A percentile compares a stretch with the other conserved stretches of the same genome.
Conservation (phyloP, 2,113 vertebrate genomes). For the Uropsilus gracilis region DNA sequence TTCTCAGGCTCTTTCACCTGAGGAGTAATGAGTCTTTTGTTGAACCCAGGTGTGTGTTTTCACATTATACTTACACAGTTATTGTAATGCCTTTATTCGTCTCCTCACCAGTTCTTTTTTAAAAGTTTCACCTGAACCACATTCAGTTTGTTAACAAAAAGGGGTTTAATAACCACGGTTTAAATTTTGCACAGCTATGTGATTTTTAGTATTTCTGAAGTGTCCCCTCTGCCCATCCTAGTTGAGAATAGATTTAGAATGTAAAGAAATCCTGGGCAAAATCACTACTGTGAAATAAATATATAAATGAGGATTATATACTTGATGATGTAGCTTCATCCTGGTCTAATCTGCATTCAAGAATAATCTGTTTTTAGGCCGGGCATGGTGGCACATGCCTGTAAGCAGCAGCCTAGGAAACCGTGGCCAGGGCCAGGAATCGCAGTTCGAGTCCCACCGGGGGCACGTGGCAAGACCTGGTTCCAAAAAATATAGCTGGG, state of each 20-base stretch:
- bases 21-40: accelerated
- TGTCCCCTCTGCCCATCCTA: not conserved
- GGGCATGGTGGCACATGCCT: too few relatives aligned
- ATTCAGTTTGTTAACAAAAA: not conserved
- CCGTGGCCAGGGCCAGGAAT: too few relatives aligned
- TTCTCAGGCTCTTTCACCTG: not conserved
- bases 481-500: too few relatives aligned
- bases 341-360: not conserved
- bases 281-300: not conserved
- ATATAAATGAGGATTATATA: not conserved
- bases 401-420: too few relatives aligned
- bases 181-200: constrained; percentile 25
- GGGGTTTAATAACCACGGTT: not conserved
- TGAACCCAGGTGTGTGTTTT: accelerated
- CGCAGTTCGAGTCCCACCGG: too few relatives aligned
- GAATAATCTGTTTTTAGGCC: not conserved
- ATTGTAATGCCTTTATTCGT: accelerated
- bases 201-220: not conserved
- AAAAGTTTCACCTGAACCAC: not conserved
- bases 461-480: too few relatives aligned
- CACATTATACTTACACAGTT: accelerated
- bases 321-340: not conserved
- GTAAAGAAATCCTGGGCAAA: not conserved
- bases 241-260: not conserved
- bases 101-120: not conserved